These are phyloP conservation scores for Ectemnius lituratus DNA, from an alignment of 2,888 invertebrate genomes.

Conservation along the genomic window DNA sequence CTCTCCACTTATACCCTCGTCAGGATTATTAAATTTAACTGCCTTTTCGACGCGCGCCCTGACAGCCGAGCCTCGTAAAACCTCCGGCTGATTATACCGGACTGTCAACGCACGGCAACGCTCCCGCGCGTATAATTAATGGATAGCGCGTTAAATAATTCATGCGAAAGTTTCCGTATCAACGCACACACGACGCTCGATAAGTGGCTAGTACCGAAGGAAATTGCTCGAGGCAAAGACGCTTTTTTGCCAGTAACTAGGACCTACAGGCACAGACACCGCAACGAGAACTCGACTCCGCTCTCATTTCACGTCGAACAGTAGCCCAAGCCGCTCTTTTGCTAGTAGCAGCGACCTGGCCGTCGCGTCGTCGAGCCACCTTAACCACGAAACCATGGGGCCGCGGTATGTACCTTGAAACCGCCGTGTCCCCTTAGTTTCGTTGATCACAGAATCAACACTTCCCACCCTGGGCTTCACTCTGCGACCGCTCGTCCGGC, in stretches of 20 bases:
- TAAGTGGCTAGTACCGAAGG: not conserved
- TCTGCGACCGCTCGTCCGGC: constrained; percentile 2
- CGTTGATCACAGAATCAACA: constrained; percentile 62
- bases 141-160: constrained; percentile 50
- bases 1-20: constrained; percentile 1
- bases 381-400: constrained; percentile 57
- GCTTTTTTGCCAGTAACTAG: constrained; percentile 1
- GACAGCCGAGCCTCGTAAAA: constrained; percentile 36
- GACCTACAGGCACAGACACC: not conserved
- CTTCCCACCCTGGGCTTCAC: constrained; percentile 32
- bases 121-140: constrained; percentile 43
- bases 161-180: constrained; percentile 46
- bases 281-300: not conserved
- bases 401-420: constrained; percentile 51
- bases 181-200: constrained; percentile 32
- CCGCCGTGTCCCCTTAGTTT: constrained; percentile 57
- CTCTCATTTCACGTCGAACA: not conserved
- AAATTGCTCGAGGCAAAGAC: not conserved
- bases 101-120: constrained; percentile 46
- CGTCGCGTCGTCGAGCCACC: constrained; percentile 41
- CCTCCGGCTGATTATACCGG: constrained; percentile 41
- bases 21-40: constrained; percentile 9
- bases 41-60: constrained; percentile 7
- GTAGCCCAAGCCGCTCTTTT: constrained; percentile 36
- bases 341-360: not conserved